These are phyloP conservation scores for Balaeniceps rex DNA, from an alignment of 2,113 vertebrate genomes.

Conservation along the genomic window DNA sequence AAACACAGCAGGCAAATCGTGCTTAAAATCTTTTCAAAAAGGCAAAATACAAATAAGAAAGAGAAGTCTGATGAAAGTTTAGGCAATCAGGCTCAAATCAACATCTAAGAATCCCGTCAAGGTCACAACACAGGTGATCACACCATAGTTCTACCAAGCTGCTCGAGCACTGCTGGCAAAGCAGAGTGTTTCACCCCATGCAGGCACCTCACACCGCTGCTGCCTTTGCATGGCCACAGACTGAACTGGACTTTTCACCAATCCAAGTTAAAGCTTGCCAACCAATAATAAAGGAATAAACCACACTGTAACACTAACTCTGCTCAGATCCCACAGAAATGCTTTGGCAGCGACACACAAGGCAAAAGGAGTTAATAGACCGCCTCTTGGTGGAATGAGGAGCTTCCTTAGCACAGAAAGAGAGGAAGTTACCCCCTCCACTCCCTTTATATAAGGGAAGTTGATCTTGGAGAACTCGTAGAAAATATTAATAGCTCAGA, in stretches of 20 bases:
- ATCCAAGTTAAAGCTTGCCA: neutral
- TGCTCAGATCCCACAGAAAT: neutral
- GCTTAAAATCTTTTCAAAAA: neutral
- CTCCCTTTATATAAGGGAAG: neutral
- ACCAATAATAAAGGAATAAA: neutral
- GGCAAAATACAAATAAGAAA: neutral
- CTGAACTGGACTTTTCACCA: neutral
- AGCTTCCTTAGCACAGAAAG: neutral
- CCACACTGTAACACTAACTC: accelerated
- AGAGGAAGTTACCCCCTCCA: neutral
- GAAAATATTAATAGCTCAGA: neutral
- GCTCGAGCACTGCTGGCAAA: neutral
- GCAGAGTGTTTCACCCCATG: neutral
- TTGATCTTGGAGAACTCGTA: neutral
- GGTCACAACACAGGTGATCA: neutral
- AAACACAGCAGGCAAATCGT: neutral
- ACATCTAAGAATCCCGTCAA: neutral
- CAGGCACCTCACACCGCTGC: neutral
- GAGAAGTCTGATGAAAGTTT: neutral
- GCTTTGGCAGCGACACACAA: neutral
- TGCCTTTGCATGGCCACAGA: neutral
- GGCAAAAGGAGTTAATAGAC: neutral
- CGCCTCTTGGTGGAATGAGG: neutral
- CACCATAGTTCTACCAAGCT: neutral
- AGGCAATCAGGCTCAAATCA: neutral